phyloP scores from a whole-genome alignment of 2,888 invertebrate genomes.

The Amiota mariae region DNA sequence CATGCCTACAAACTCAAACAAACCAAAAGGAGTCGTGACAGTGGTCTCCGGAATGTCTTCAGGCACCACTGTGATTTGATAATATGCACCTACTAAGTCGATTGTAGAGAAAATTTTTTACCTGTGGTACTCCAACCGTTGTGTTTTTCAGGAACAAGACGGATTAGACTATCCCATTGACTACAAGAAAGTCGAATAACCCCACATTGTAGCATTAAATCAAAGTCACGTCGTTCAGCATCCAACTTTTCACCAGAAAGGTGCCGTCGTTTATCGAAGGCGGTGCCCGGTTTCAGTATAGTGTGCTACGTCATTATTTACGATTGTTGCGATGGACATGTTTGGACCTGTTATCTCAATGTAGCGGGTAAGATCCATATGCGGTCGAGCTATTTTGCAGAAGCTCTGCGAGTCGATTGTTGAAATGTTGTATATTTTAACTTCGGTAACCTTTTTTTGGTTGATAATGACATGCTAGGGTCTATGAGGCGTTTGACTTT shows the following conservation, averaged over 20 bases:
- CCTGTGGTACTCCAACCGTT: background rate
- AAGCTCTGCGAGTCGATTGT: too few relatives aligned
- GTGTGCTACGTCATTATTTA: background rate
- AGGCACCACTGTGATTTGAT: background rate
- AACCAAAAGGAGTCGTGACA: background rate
- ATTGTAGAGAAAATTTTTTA: conserved; percentile 4
- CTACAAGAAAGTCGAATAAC: background rate
- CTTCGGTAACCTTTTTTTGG: too few relatives aligned
- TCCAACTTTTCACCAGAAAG: background rate
- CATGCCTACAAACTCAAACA: background rate
- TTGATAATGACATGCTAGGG: too few relatives aligned
- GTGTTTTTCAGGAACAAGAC: too few relatives aligned
- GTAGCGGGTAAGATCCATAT: too few relatives aligned
- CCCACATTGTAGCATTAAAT: background rate
- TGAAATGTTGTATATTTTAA: too few relatives aligned
- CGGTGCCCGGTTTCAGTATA: too few relatives aligned
- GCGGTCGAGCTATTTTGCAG: too few relatives aligned
- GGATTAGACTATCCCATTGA: background rate
- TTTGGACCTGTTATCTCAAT: too few relatives aligned
- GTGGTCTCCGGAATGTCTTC: background rate
- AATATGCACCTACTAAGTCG: background rate
- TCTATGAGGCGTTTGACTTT: too few relatives aligned
- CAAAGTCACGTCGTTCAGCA: background rate
- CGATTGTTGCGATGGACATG: too few relatives aligned
- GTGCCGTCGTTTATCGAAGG: too few relatives aligned